These are phyloP conservation scores for Aricia agestis DNA, from an alignment of 1,140 invertebrate genomes.

Conservation along the genomic window DNA sequence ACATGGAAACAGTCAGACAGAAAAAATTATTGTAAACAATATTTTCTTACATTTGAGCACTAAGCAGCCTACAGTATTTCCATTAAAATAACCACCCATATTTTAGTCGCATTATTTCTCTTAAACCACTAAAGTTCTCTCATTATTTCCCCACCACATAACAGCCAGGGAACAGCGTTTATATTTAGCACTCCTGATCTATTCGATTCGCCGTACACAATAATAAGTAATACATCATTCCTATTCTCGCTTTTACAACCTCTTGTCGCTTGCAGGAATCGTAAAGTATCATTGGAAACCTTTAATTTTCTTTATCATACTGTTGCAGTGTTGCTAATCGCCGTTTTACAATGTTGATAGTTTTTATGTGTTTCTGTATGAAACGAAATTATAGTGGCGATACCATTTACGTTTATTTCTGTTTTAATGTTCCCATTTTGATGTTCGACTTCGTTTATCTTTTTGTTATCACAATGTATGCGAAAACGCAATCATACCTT, in stretches of 20 bases:
- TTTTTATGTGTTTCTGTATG: conserved; percentile 29
- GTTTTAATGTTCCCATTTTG: conserved; percentile 16
- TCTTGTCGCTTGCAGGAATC: conserved; percentile 62
- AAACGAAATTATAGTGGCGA: conserved; percentile 22
- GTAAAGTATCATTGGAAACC: conserved; percentile 68
- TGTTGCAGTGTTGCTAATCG: conserved; percentile 61
- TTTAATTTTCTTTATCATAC: conserved; percentile 72
- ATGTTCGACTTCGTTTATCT: conserved; percentile 17
- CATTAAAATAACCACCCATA: background rate
- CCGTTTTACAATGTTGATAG: conserved; percentile 49
- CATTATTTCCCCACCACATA: background rate
- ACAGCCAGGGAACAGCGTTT: background rate
- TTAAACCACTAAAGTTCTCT: background rate
- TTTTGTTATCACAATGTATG: background rate
- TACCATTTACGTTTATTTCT: conserved; percentile 24
- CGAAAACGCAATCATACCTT: background rate
- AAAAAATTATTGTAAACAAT: too few relatives aligned
- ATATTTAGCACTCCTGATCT: background rate
- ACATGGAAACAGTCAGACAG: too few relatives aligned
- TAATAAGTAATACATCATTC: conserved; percentile 24
- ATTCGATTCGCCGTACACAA: conserved; percentile 24
- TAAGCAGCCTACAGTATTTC: background rate
- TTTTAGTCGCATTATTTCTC: background rate
- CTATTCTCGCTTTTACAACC: conserved; percentile 59
- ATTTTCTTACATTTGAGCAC: too few relatives aligned